Evolutionary conservation across 2,888 invertebrate genomes (phyloP), one percentile per base, ranked within the genome.

Genomic region (Artemia sinica): DNA sequence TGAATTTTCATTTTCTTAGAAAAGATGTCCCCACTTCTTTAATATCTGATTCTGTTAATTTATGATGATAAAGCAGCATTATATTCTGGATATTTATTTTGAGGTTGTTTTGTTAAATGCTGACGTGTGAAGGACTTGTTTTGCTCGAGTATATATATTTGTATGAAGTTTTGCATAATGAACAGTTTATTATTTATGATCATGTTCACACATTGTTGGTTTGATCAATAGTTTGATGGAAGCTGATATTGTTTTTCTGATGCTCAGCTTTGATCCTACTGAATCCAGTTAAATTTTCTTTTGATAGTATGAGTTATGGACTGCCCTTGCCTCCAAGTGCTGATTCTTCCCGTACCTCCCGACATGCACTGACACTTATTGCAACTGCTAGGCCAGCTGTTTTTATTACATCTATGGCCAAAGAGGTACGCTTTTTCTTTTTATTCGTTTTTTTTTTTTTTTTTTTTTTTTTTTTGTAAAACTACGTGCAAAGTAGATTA

Each of bases 361-460:
- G 97, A n/a, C 95, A 96, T 77, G 93, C 98, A 0, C 82, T 98
- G 67, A 91, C 95, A 0, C 83, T 96, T 50, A 97, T 98, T 73
- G 97, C 97, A 1, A 93, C 94, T 0, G 95, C 96, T 7, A 83
- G 97, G 69, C 96, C 98, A 0, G 92, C 92, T 0, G 95, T 95
- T 3, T 96, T 98, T 78, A 93, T 98, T 71, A 96, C 96, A 0
- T 96, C 96, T 8, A 92, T 98, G 89, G 95, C 96, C 0, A 86
- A 89, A 65, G 90, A 91, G 77, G 77, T 77, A 70, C 4, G 52
- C 28, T 51, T 49, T 52, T 14, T 13, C 0, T 68, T 4, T 5
- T 58, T 58, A n/a, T n/a, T 48, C 28, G 1, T 1, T 28, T 28
- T 28, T 28, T 28, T 28, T 28, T 28, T 28, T 4, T n/a, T n/a